Percentiles rank a stretch among this genome's conserved stretches.
These are phyloP conservation scores for Pavo muticus DNA, from an alignment of 2,113 vertebrate species.

Conservation along the genomic window DNA sequence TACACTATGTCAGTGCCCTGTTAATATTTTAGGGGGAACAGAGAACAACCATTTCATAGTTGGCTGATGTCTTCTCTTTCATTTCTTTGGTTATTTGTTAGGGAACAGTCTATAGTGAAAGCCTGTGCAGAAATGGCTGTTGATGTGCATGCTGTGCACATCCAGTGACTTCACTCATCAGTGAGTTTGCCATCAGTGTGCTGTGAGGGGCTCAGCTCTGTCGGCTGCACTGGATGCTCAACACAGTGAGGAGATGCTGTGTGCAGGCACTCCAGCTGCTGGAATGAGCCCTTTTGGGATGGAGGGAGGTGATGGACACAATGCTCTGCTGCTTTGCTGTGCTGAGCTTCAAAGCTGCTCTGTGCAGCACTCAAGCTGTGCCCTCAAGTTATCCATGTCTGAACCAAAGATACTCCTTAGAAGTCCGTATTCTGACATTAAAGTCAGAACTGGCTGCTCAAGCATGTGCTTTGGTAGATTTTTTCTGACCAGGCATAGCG, in stretches of 20 bases:
- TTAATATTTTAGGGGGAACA: slow-evolving; percentile 49
- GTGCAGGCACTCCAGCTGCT: not conserved
- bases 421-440: slow-evolving; percentile 3
- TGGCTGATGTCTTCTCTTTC: not conserved
- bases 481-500: not conserved
- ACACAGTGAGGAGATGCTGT: accelerated
- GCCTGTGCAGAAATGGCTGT: not conserved
- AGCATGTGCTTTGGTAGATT: not conserved
- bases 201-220: not conserved
- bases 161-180: not conserved
- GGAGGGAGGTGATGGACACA: too few species aligned
- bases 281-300: not conserved
- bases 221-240: not conserved
- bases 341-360: not conserved
- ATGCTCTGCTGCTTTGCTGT: accelerated
- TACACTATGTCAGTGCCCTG: slow-evolving; percentile 59
- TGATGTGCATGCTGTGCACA: not conserved
- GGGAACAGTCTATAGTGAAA: not conserved
- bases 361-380: not conserved
- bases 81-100: not conserved
- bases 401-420: not conserved
- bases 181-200: not conserved
- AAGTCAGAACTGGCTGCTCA: not conserved
- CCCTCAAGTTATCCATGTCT: not conserved
- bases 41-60: not conserved